A percentile compares a stretch with the other conserved stretches of the same genome.
Conservation (phyloP, 2,888 invertebrate species). For the Norana najaformis region DNA sequence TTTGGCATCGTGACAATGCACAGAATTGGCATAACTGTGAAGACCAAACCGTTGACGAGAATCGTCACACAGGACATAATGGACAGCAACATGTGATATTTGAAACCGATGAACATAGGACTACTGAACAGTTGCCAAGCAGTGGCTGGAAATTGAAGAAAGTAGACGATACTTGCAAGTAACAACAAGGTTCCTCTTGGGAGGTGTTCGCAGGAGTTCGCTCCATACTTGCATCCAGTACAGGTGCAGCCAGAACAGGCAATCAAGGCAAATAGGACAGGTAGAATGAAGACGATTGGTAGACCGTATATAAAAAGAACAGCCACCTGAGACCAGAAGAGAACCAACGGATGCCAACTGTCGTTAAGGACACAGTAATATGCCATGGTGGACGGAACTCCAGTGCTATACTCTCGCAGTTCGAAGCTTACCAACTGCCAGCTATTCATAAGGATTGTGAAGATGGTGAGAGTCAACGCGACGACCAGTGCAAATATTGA, state of each 20-base stretch:
- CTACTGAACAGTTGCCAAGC: neutral
- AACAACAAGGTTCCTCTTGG: neutral
- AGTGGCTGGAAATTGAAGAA: neutral
- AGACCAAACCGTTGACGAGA: neutral
- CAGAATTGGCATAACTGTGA: neutral
- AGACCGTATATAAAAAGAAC: neutral
- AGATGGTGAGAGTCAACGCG: neutral
- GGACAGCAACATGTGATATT: neutral
- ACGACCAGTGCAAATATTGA: neutral
- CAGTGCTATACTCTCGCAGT: neutral
- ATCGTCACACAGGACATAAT: neutral
- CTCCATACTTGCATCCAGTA: neutral
- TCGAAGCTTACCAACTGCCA: neutral
- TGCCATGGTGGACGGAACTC: neutral
- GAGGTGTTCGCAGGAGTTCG: neutral
- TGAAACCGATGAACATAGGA: neutral
- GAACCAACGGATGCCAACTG: neutral
- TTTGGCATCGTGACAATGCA: neutral
- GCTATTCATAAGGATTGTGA: neutral
- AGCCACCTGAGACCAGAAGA: neutral
- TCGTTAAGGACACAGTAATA: neutral
- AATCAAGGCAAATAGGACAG: neutral
- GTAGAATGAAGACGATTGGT: neutral
- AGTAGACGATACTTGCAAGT: neutral
- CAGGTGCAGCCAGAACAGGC: neutral